phyloP scores from a whole-genome alignment of 2,113 vertebrate species.

The Scomber colias region DNA sequence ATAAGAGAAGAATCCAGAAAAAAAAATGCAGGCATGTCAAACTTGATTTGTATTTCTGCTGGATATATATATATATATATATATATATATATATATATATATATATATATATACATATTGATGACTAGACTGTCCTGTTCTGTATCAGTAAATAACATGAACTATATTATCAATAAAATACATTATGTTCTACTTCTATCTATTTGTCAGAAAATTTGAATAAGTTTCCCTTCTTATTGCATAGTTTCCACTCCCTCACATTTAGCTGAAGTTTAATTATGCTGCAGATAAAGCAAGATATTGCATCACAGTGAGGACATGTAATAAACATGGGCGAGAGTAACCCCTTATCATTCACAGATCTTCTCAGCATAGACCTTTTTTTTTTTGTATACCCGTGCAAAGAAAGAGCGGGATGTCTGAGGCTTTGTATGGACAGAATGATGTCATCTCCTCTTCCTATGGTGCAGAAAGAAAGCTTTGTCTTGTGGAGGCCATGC shows the following conservation, averaged over 20 bases:
- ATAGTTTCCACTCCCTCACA: conserved; percentile 30
- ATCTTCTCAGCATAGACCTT: conserved; percentile 39
- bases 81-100: too few species aligned
- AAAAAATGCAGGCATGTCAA: too few species aligned
- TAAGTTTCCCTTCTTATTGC: background rate
- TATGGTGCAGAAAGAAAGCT: conserved; percentile 81
- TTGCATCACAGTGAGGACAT: conserved; percentile 36
- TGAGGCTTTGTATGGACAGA: conserved; percentile 72
- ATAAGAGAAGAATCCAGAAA: too few species aligned
- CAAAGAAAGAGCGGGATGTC: conserved; percentile 72
- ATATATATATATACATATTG: too few species aligned
- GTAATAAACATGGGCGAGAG: conserved; percentile 43
- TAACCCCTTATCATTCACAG: conserved; percentile 45
- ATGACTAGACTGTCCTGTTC: background rate
- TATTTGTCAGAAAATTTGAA: background rate
- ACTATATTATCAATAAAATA: background rate
- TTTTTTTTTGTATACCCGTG: conserved; percentile 41
- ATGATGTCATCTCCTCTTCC: conserved; percentile 85
- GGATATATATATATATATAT: too few species aligned
- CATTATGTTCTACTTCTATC: too few species aligned
- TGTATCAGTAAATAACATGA: background rate
- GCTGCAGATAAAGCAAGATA: conserved; percentile 14
- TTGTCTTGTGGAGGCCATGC: conserved; percentile 76
- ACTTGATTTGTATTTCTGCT: too few species aligned
- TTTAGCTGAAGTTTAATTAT: conserved; percentile 9